Conservation (phyloP, 2,113 vertebrate genomes). For the Charadrius vociferus region DNA sequence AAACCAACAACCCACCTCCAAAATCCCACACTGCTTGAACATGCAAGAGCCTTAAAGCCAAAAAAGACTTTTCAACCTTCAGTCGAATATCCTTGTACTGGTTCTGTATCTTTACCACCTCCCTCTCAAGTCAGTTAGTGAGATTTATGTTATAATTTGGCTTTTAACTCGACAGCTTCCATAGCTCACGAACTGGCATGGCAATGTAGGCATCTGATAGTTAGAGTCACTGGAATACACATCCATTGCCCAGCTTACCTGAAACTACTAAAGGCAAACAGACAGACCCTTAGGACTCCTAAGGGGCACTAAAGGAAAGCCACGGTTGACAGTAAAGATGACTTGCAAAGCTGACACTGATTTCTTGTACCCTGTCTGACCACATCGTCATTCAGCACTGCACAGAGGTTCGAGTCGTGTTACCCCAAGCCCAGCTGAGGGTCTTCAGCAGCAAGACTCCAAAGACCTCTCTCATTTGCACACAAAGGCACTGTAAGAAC, state of each 20-base stretch:
- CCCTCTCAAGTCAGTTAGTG: neutral
- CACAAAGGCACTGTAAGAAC: neutral
- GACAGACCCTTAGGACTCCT: neutral
- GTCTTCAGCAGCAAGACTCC: neutral
- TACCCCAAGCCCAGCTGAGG: neutral
- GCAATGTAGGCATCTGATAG: neutral
- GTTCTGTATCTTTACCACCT: neutral
- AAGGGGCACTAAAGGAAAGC: neutral
- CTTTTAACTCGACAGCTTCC: neutral
- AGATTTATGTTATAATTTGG: neutral
- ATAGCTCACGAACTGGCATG: neutral
- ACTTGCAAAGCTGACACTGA: neutral
- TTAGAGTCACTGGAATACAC: neutral
- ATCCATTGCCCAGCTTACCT: neutral
- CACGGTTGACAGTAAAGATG: too few species aligned
- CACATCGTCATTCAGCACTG: accelerated
- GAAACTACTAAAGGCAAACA: neutral
- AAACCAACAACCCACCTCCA: neutral
- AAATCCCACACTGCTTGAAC: neutral
- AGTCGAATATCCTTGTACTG: neutral
- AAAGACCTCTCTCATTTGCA: neutral
- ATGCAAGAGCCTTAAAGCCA: neutral
- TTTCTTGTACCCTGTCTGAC: accelerated
- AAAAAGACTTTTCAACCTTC: neutral
- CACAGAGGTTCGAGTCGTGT: neutral